Conservation (phyloP, 2,888 invertebrate species). For the Gastrophysa polygoni region DNA sequence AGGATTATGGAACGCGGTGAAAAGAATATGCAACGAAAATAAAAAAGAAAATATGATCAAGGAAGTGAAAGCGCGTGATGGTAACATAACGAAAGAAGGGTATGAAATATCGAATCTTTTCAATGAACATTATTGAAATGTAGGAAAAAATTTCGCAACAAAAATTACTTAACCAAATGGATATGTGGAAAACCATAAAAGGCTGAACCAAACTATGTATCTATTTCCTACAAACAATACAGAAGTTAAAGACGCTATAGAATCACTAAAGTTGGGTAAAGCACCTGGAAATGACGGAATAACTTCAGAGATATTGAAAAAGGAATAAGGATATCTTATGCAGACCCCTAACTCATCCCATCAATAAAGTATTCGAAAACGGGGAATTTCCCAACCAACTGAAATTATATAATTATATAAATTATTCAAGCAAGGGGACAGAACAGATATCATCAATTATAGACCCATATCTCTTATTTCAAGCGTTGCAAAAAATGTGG, state of each 20-base stretch:
- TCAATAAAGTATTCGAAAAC: neutral
- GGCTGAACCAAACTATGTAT: no score
- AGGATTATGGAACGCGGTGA: neutral
- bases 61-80: neutral
- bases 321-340: neutral
- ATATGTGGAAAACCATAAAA: no score
- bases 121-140: neutral
- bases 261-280: neutral
- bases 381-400: neutral
- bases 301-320: neutral
- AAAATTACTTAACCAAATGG: no score
- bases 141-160: neutral
- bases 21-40: no score
- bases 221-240: neutral
- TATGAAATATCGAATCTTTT: neutral
- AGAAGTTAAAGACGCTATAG: neutral
- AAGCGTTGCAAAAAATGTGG: neutral
- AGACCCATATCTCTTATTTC: neutral
- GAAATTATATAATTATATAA: neutral
- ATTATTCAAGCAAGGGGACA: neutral
- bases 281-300: neutral
- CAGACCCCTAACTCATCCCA: neutral
- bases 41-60: neutral
- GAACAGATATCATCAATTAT: neutral
- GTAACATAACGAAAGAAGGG: neutral